phyloP scores from a whole-genome alignment of 2,797 vertebrate species.

The Rhinogobio ventralis region DNA sequence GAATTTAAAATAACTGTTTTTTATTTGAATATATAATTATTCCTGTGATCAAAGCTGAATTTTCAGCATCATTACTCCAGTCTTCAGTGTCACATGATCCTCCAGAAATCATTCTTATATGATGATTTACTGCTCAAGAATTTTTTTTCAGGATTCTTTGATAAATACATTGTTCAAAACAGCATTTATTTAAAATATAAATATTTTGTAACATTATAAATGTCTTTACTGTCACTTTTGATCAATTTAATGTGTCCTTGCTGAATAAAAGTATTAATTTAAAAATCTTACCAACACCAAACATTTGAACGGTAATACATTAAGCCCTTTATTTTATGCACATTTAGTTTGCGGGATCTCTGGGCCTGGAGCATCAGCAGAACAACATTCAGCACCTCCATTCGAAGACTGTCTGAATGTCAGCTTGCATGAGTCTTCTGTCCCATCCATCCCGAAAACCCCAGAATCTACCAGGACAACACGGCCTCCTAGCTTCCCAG shows the following conservation, averaged over 20 bases:
- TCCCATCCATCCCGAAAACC: neutral
- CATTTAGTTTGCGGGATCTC: constrained; percentile 53
- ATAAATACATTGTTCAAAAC: too few relatives aligned
- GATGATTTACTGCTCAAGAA: neutral
- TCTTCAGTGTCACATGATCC: neutral
- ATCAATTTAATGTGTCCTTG: neutral
- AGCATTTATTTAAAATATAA: neutral
- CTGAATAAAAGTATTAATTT: neutral
- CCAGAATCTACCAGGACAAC: neutral
- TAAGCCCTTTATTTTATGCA: constrained; percentile 20
- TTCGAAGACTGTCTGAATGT: constrained; percentile 11
- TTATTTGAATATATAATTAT: neutral
- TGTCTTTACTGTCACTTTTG: neutral
- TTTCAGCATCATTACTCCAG: neutral
- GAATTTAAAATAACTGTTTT: neutral
- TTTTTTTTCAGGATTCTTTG: too few relatives aligned
- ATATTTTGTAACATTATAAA: neutral
- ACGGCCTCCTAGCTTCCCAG: neutral
- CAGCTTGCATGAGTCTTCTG: neutral
- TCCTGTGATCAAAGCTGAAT: neutral
- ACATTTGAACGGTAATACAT: neutral
- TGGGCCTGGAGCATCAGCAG: constrained; percentile 38
- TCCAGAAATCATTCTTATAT: neutral
- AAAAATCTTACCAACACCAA: neutral
- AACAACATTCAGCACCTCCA: constrained; percentile 25